These are phyloP conservation scores for Oligia strigilis DNA, from an alignment of 2,888 invertebrate species.

Conservation along the genomic window DNA sequence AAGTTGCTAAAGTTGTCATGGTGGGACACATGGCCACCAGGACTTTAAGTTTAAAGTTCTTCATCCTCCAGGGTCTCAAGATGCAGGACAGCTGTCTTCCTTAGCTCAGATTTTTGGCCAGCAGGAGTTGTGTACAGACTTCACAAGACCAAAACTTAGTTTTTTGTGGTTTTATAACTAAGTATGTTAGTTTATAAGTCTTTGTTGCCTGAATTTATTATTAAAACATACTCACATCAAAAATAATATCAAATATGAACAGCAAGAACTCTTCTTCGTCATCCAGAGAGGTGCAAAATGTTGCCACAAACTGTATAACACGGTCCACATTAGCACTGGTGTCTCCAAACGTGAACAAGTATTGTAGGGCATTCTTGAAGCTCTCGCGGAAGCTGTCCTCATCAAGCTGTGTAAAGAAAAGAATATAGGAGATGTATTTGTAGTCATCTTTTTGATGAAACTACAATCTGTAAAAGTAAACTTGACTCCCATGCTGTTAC, in stretches of 20 bases:
- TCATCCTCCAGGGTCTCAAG: background rate
- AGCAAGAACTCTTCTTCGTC: conserved; percentile 90
- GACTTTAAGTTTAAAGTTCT: background rate
- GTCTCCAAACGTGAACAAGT: conserved; percentile 92
- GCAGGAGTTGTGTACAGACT: too few species aligned
- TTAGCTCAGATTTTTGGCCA: background rate
- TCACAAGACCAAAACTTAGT: too few species aligned
- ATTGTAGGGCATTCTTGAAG: conserved; percentile 92
- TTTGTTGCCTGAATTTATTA: background rate
- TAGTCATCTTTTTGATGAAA: background rate
- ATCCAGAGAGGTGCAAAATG: conserved; percentile 92
- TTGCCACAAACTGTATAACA: conserved; percentile 93
- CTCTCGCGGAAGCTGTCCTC: conserved; percentile 91
- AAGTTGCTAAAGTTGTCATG: background rate
- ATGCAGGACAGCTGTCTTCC: background rate
- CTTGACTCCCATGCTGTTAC: background rate
- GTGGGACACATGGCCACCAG: background rate
- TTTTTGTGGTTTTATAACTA: background rate
- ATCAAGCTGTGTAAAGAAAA: conserved; percentile 72
- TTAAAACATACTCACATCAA: conserved; percentile 86
- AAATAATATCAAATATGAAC: conserved; percentile 91
- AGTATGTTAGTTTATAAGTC: background rate
- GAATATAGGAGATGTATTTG: background rate
- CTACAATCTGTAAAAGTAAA: background rate
- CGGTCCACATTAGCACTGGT: conserved; percentile 93